Percentiles rank a stretch among this genome's conserved stretches.
Evolutionary conservation across 1,140 invertebrate species (phyloP).

Genomic region (Contarinia nasturtii): DNA sequence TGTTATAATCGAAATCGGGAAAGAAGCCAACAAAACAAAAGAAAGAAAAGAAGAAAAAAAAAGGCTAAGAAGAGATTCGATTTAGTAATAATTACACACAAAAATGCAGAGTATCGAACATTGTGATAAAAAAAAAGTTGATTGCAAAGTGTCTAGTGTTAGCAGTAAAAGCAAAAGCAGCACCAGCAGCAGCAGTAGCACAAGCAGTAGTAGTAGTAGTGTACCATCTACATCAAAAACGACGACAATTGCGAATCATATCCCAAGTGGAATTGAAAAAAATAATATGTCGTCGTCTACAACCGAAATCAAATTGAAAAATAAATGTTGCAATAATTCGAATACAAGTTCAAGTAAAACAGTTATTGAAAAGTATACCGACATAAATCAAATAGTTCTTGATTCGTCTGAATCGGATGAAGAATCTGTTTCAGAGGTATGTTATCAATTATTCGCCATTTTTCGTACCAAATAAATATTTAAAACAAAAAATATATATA

Average conservation of each 20-base stretch:
- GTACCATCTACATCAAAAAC: constrained; percentile 1
- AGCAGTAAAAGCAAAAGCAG: no score
- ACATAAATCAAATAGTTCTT: constrained; percentile 53
- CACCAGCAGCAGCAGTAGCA: constrained; percentile 16
- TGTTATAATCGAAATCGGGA: no score
- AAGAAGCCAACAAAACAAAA: no score
- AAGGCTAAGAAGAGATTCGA: no score
- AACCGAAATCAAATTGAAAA: background rate
- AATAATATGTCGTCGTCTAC: constrained; percentile 1
- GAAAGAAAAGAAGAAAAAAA: no score
- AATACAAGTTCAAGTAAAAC: constrained; percentile 15
- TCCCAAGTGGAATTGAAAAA: constrained; percentile 1
- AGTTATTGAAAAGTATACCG: constrained; percentile 43
- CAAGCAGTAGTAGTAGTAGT: constrained; percentile 25
- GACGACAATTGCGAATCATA: background rate
- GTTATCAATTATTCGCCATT: constrained; percentile 6
- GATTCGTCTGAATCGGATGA: constrained; percentile 82
- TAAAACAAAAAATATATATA: background rate
- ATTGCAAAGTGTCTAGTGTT: constrained; percentile 26
- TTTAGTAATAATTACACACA: constrained; percentile 39
- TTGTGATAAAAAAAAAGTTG: constrained; percentile 58
- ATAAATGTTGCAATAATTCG: background rate
- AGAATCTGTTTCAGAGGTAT: constrained; percentile 81
- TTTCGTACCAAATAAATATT: background rate
- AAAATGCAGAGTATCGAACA: constrained; percentile 81